Evolutionary conservation across 1,140 invertebrate genomes (phyloP).

Genomic region (Homalodisca vitripennis): DNA sequence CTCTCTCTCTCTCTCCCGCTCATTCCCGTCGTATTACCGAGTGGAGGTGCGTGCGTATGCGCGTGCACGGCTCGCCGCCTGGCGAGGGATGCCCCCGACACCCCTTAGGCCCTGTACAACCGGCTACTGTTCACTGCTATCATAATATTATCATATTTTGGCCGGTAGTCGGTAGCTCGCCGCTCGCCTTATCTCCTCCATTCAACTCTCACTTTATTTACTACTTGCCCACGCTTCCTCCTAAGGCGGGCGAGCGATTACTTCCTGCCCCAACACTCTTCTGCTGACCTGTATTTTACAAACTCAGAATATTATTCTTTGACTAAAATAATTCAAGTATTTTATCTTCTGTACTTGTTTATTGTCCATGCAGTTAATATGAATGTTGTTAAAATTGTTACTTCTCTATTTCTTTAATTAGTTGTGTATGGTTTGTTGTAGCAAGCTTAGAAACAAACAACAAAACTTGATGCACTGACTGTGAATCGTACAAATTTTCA

Average conservation of each 20-base stretch:
- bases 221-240: slow-evolving; percentile 13
- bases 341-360: no score
- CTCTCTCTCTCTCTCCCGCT: slow-evolving; percentile 30
- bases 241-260: neutral
- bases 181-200: slow-evolving; percentile 16
- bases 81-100: neutral
- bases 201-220: slow-evolving; percentile 17
- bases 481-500: no score
- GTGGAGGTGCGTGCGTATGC: slow-evolving; percentile 6
- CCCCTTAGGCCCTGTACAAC: slow-evolving; percentile 14
- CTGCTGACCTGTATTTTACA: no score
- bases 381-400: no score
- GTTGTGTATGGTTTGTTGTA: no score
- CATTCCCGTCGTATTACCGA: slow-evolving; percentile 27
- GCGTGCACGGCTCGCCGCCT: neutral
- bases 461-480: no score
- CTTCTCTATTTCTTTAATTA: no score
- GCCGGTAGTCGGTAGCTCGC: neutral
- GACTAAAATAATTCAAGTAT: no score
- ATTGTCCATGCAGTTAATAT: no score
- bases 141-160: slow-evolving; percentile 25
- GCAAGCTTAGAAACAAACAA: no score
- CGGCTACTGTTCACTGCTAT: neutral
- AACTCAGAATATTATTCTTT: no score
- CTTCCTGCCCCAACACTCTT: neutral